A percentile compares a stretch with the other conserved stretches of the same genome.
These are phyloP conservation scores for Muscina levida DNA, from an alignment of 2,888 invertebrate genomes.

Conservation along the genomic window DNA sequence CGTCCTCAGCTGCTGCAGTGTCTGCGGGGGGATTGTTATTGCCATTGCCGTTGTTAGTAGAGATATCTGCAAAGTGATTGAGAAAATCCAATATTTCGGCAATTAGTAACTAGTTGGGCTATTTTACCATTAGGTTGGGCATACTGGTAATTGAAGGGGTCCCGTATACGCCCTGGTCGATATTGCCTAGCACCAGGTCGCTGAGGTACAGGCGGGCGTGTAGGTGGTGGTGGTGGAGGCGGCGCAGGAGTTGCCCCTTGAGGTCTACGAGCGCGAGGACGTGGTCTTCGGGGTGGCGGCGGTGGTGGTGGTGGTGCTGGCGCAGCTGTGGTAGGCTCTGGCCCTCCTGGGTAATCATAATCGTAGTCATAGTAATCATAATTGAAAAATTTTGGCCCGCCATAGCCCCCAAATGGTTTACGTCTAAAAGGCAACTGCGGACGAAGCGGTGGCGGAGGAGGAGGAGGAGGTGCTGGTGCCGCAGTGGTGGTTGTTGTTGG, in stretches of 20 bases:
- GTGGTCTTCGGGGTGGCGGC: conserved; percentile 25
- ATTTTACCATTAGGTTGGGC: conserved; percentile 76
- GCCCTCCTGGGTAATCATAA: conserved; percentile 55
- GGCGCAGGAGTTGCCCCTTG: conserved; percentile 14
- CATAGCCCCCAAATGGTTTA: conserved; percentile 33
- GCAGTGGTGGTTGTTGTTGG: conserved; percentile 47
- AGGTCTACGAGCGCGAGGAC: not conserved
- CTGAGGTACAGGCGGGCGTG: conserved; percentile 10
- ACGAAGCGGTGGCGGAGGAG: conserved; percentile 46
- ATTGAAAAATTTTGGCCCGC: conserved; percentile 27
- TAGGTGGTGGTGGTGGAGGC: conserved; percentile 21
- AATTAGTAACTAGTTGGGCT: conserved; percentile 76
- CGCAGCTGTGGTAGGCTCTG: conserved; percentile 27
- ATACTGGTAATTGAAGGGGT: conserved; percentile 74
- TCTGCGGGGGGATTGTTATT: conserved; percentile 6
- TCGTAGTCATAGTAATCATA: conserved; percentile 58
- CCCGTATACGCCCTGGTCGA: conserved; percentile 67
- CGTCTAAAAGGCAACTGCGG: conserved; percentile 33
- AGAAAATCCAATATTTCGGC: conserved; percentile 77
- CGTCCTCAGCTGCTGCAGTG: not conserved
- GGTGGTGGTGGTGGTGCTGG: conserved; percentile 32
- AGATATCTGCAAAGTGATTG: conserved; percentile 78
- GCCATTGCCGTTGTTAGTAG: conserved; percentile 63
- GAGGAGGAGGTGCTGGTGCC: conserved; percentile 9
- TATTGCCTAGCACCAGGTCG: conserved; percentile 22